phyloP scores from a whole-genome alignment of 2,888 invertebrate species.

The Lepidochitona cinerea region DNA sequence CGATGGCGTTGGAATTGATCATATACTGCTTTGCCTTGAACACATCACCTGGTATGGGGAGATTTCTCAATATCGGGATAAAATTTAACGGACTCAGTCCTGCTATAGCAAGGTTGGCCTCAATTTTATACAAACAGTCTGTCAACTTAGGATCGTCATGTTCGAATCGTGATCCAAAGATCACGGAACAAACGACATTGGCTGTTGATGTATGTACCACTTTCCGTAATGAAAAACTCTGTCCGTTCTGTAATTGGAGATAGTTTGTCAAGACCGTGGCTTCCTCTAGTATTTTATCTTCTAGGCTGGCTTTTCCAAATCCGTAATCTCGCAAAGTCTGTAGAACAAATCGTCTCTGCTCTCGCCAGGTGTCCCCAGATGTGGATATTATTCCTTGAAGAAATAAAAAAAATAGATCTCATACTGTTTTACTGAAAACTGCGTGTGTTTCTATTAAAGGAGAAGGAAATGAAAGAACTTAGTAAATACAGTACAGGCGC shows the following conservation, averaged over 20 bases:
- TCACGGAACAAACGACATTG: not conserved
- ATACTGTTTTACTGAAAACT: no score
- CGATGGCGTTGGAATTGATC: constrained; percentile 31
- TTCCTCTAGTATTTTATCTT: not conserved
- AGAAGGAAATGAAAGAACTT: no score
- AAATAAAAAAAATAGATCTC: no score
- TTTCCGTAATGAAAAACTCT: not conserved
- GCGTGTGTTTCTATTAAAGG: no score
- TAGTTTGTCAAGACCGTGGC: not conserved
- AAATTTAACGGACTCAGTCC: not conserved
- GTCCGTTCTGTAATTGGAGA: not conserved
- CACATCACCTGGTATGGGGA: constrained; percentile 34
- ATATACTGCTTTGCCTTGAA: constrained; percentile 27
- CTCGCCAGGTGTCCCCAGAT: not conserved
- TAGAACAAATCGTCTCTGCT: not conserved
- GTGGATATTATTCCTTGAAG: not conserved
- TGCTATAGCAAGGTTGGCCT: not conserved
- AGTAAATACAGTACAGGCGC: no score
- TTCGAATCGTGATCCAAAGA: not conserved
- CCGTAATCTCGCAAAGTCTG: not conserved
- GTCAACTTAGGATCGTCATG: not conserved
- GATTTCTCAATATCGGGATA: constrained; percentile 26
- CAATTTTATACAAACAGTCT: not conserved
- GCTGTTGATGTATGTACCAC: not conserved
- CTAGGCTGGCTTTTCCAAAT: not conserved